Evolutionary conservation across 2,797 vertebrate genomes (phyloP).

Genomic region (Apogon hyalosoma): DNA sequence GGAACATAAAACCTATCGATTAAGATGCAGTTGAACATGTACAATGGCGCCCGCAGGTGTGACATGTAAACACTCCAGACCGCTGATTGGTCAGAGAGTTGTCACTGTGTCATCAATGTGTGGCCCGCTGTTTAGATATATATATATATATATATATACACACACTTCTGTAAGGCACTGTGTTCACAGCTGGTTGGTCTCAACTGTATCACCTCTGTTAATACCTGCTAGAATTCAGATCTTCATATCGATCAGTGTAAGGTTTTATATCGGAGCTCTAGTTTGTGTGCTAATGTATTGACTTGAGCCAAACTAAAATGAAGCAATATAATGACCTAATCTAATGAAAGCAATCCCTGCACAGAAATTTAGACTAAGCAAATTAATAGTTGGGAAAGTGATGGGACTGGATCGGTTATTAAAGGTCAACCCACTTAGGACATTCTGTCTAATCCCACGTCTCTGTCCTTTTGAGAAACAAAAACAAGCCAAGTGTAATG

Average conservation of each 20-base stretch:
- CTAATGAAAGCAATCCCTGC: slow-evolving; percentile 51
- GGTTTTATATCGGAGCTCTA: slow-evolving; percentile 26
- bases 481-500: slow-evolving; percentile 14
- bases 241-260: slow-evolving; percentile 31
- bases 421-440: slow-evolving; percentile 61
- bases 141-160: no score
- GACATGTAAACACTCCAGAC: no score
- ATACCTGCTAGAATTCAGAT: slow-evolving; percentile 24
- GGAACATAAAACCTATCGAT: no score
- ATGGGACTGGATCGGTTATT: slow-evolving; percentile 36
- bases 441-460: slow-evolving; percentile 33
- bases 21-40: no score
- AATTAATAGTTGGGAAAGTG: slow-evolving; percentile 49
- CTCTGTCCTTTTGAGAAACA: slow-evolving; percentile 4
- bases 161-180: no score
- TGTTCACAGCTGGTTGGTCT: background rate
- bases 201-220: background rate
- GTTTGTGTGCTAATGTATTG: slow-evolving; percentile 40
- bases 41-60: no score
- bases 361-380: slow-evolving; percentile 61
- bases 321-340: slow-evolving; percentile 54
- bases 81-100: no score
- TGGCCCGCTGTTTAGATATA: no score
- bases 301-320: slow-evolving; percentile 53
- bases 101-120: no score